Evolutionary conservation across 53 echinoderm and acorn worm species (phyloP).

Genomic region (Patiria pectinifera): DNA sequence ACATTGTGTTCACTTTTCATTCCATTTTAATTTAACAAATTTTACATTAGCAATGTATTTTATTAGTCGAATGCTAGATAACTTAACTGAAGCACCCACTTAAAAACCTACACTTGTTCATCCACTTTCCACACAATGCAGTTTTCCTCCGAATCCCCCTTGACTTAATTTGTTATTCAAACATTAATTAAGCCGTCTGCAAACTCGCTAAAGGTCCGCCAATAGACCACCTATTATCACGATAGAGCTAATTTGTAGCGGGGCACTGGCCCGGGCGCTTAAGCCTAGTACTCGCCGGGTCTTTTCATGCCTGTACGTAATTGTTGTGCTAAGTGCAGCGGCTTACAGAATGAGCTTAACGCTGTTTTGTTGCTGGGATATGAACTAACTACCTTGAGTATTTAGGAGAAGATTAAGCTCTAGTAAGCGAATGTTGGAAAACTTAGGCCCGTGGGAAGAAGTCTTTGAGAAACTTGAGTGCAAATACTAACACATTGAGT

Average conservation of each 20-base stretch:
- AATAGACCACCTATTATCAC: conserved; percentile 15
- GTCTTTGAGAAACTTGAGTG: background rate
- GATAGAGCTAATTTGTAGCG: conserved; percentile 49
- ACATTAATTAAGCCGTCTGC: conserved; percentile 63
- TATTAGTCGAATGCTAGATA: background rate
- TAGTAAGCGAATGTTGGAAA: background rate
- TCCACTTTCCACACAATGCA: background rate
- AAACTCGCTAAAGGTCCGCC: conserved; percentile 37
- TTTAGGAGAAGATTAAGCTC: background rate
- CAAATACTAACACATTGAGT: background rate
- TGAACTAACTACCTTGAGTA: background rate
- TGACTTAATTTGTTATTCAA: conserved; percentile 28
- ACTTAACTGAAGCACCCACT: background rate
- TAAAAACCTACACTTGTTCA: background rate
- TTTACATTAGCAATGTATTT: too few relatives aligned
- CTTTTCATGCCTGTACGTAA: conserved; percentile 1
- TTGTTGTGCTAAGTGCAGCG: background rate
- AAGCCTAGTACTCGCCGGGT: background rate
- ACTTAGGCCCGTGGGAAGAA: background rate
- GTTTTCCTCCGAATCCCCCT: background rate
- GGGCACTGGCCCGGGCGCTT: background rate
- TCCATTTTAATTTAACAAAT: too few relatives aligned
- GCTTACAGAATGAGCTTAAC: background rate
- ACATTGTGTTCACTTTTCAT: too few relatives aligned
- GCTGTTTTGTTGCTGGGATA: background rate